Percentiles rank a stretch among this genome's conserved stretches.
Conservation (phyloP, 2,113 vertebrate species). For the Ia io region DNA sequence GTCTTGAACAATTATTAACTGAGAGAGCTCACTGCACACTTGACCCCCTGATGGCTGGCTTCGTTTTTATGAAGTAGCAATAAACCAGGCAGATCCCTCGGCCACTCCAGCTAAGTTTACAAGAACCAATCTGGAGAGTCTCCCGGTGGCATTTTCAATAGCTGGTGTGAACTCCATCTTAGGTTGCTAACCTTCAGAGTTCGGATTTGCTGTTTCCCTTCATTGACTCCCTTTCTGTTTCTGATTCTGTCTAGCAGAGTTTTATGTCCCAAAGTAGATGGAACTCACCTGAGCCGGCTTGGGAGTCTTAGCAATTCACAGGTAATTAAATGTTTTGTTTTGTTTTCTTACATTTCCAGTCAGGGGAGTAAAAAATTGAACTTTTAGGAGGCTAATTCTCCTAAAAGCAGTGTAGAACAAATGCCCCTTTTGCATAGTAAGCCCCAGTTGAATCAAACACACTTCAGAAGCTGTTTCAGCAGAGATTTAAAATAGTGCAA, state of each 20-base stretch:
- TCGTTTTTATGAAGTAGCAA: background rate
- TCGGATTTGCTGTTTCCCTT: background rate
- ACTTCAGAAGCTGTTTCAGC: constrained; percentile 15
- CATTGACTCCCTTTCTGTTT: background rate
- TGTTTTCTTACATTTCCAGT: background rate
- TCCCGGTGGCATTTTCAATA: background rate
- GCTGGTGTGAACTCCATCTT: background rate
- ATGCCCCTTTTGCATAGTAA: background rate
- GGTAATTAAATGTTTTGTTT: background rate
- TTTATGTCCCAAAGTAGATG: background rate
- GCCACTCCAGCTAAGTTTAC: background rate
- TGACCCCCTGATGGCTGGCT: background rate
- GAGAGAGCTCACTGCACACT: accelerated
- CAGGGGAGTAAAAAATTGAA: background rate
- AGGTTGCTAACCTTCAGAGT: background rate
- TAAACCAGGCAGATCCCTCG: background rate
- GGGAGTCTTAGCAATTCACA: background rate
- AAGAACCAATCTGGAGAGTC: background rate
- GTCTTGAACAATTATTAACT: background rate
- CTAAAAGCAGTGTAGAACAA: background rate
- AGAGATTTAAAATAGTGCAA: constrained; percentile 48
- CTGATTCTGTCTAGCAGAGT: background rate
- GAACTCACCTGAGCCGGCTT: background rate
- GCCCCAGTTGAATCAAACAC: background rate
- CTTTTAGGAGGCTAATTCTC: background rate